Evolutionary conservation across 1,140 invertebrate species (phyloP), one percentile per base, ranked within the genome.

Genomic region (Drosophila ficusphila): DNA sequence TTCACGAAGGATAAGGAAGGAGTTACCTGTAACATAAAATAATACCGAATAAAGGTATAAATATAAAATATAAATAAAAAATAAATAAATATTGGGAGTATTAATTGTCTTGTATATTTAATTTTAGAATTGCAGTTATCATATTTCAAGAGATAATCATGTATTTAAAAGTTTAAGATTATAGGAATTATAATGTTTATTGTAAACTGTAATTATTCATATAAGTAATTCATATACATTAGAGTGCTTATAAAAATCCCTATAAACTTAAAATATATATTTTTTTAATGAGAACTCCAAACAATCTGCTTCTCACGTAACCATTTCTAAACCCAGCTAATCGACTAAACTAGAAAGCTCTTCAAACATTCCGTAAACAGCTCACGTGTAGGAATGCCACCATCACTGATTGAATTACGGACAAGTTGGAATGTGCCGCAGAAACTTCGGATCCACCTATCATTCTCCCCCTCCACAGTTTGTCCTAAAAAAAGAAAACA

Each of bases 331-430:
- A 4, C 12, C 6, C 25, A 61, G 12, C 62, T 67, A 67, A 67
- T 67, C 62, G 62, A 67, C 60, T 41, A 41, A 49, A 48, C 57
- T 60, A 51, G 34, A 33, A 21, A 34, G 62, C 62, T 67, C 62
- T 51, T 42, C 65, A 16, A 38, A 47, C 73, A 81, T 86, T 82
- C 51, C 25, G 69, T 49, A 86, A 74, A 58, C 82, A 51, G 39
- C 77, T 88, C 82, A 88, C 82, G 82, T 86, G 77, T 77, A 38
- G 19, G 46, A 60, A 62, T 75, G 77, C 82, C 64, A 57, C 56
- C 70, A 71, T 78, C 82, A 68, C 76, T 88, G 68, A 86, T 86
- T 86, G 82, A 82, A 86, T 86, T 86, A 88, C 82, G 62, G 60
- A 54, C 57, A 76, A 79, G 57, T 72, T 81, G 48, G 25, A 27